Evolutionary conservation across 2,888 invertebrate species (phyloP).

Genomic region (Chymomyza fuscimana): DNA sequence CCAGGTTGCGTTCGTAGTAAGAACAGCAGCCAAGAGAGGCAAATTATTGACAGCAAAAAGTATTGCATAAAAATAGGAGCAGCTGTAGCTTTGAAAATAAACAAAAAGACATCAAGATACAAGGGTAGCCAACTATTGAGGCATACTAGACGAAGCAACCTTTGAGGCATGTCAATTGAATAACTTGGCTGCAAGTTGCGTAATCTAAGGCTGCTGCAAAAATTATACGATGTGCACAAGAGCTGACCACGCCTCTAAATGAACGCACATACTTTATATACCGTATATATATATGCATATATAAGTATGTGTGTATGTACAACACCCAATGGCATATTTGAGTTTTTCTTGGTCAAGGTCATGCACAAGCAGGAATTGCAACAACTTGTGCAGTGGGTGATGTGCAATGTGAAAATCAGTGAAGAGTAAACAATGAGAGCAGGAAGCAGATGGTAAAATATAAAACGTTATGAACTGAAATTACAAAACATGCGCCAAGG

Average conservation of each 20-base stretch:
- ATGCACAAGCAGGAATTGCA: slow-evolving; percentile 6
- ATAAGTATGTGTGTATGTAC: neutral
- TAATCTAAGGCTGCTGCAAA: neutral
- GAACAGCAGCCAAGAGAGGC: neutral
- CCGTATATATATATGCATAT: too few relatives aligned
- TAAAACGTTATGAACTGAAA: slow-evolving; percentile 29
- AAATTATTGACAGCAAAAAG: slow-evolving; percentile 37
- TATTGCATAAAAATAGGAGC: slow-evolving; percentile 2
- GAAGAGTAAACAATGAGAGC: slow-evolving; percentile 18
- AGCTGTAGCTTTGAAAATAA: neutral
- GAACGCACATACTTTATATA: too few relatives aligned
- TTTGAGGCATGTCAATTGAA: neutral
- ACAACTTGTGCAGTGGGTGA: neutral
- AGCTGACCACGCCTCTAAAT: neutral
- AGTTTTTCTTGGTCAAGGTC: slow-evolving; percentile 62
- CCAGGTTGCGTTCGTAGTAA: too few relatives aligned
- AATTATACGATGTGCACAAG: neutral
- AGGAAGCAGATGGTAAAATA: neutral
- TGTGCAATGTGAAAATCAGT: slow-evolving; percentile 22
- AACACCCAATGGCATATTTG: neutral
- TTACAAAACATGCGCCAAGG: slow-evolving; percentile 39
- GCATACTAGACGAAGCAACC: too few relatives aligned
- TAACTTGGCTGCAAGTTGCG: neutral
- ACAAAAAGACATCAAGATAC: neutral
- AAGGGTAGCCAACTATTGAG: too few relatives aligned